A percentile compares a stretch with the other conserved stretches of the same genome.
phyloP scores from a whole-genome alignment of 2,888 invertebrate species.

The Empis livida region DNA sequence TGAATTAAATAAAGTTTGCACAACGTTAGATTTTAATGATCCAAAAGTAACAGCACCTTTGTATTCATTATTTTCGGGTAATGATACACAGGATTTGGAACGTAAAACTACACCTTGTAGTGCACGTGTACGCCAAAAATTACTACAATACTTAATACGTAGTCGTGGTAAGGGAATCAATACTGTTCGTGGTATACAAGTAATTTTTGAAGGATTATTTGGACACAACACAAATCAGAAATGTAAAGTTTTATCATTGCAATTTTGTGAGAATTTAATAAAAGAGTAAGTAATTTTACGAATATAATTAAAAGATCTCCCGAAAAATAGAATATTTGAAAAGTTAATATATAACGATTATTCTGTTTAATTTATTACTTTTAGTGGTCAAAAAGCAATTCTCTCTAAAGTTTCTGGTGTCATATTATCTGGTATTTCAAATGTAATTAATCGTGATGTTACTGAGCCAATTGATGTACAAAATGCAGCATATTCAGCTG shows the following conservation, averaged over 20 bases:
- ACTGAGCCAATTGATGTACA: constrained; percentile 36
- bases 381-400: constrained; percentile 28
- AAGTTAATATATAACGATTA: no score
- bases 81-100: constrained; percentile 44
- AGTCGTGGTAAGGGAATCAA: constrained; percentile 57
- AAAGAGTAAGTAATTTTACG: constrained; percentile 53
- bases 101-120: constrained; percentile 66
- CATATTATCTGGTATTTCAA: constrained; percentile 29
- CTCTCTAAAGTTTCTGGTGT: constrained; percentile 32
- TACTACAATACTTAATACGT: constrained; percentile 69
- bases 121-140: constrained; percentile 70
- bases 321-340: no score
- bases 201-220: constrained; percentile 78
- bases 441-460: constrained; percentile 30
- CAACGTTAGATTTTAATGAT: constrained; percentile 63
- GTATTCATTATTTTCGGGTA: constrained; percentile 54
- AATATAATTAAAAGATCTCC: no score
- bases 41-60: constrained; percentile 56
- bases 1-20: constrained; percentile 64
- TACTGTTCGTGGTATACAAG: constrained; percentile 73
- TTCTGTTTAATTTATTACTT: no score
- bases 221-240: constrained; percentile 72
- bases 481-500: constrained; percentile 35
- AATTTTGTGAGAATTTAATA: constrained; percentile 69
- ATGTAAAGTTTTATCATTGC: constrained; percentile 66